These are phyloP conservation scores for Cettia cetti DNA, from an alignment of 2,113 vertebrate genomes.

Conservation along the genomic window DNA sequence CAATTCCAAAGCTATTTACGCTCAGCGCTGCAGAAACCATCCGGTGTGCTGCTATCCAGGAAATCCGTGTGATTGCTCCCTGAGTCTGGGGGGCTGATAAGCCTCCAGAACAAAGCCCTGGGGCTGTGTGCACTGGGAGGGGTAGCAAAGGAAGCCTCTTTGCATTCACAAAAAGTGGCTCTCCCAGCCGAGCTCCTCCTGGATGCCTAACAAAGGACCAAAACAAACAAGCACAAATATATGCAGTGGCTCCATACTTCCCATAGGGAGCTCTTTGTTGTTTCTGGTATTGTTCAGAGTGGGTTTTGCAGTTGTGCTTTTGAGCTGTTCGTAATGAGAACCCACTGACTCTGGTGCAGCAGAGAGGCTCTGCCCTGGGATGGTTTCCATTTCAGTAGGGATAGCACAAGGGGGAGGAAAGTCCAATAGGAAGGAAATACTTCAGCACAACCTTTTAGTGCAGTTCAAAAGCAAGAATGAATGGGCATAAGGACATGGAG, in stretches of 20 bases:
- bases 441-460: background rate
- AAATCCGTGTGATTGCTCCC: background rate
- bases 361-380: background rate
- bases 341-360: background rate
- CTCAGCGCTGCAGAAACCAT: background rate
- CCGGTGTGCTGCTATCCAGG: background rate
- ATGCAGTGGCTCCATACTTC: background rate
- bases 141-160: slow-evolving; percentile 33
- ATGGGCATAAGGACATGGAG: background rate
- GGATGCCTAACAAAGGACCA: background rate
- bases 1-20: background rate
- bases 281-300: background rate
- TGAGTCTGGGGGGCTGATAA: slow-evolving; percentile 10
- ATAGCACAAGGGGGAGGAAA: background rate
- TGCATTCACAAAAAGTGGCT: background rate
- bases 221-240: slow-evolving; percentile 41
- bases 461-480: background rate
- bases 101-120: slow-evolving; percentile 44
- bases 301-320: background rate
- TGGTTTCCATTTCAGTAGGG: background rate
- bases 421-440: background rate
- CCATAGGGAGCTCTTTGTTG: slow-evolving; percentile 10
- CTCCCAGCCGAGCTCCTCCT: background rate
- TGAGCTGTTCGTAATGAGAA: background rate
- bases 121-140: background rate